Evolutionary conservation across 1,140 invertebrate species (phyloP).

Genomic region (Lepidurus apus): DNA sequence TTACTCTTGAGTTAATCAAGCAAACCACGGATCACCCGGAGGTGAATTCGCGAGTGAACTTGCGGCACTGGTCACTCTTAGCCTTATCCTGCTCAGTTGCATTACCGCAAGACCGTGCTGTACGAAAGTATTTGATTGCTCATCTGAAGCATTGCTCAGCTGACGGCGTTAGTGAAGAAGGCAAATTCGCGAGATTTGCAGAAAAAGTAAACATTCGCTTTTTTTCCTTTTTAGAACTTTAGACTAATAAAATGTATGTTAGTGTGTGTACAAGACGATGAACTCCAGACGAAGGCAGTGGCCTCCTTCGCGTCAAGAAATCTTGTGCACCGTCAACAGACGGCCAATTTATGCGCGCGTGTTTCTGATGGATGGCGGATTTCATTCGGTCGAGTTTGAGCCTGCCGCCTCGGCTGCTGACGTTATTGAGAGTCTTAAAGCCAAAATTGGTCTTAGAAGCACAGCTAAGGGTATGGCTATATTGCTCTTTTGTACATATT

Average conservation of each 20-base stretch:
- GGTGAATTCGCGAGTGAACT: slow-evolving; percentile 78
- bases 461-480: slow-evolving; percentile 59
- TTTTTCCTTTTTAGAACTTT: slow-evolving; percentile 23
- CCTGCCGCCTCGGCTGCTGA: slow-evolving; percentile 87
- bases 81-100: slow-evolving; percentile 82
- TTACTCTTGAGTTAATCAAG: slow-evolving; percentile 89
- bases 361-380: slow-evolving; percentile 82
- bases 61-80: slow-evolving; percentile 86
- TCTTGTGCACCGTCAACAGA: slow-evolving; percentile 84
- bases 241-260: slow-evolving; percentile 29
- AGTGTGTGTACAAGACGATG: slow-evolving; percentile 76
- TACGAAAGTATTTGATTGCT: slow-evolving; percentile 81
- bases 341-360: slow-evolving; percentile 85
- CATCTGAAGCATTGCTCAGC: slow-evolving; percentile 82
- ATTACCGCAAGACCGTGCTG: slow-evolving; percentile 70
- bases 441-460: slow-evolving; percentile 82
- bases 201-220: slow-evolving; percentile 61
- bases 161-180: slow-evolving; percentile 86
- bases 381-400: slow-evolving; percentile 90
- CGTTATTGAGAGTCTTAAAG: slow-evolving; percentile 80
- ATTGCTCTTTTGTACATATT: neutral
- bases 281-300: slow-evolving; percentile 79
- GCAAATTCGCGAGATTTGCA: slow-evolving; percentile 87
- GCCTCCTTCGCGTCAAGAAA: slow-evolving; percentile 88
- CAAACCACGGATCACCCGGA: slow-evolving; percentile 83